phyloP scores from a whole-genome alignment of 2,113 vertebrate species.

The Pseudonaja textilis region DNA sequence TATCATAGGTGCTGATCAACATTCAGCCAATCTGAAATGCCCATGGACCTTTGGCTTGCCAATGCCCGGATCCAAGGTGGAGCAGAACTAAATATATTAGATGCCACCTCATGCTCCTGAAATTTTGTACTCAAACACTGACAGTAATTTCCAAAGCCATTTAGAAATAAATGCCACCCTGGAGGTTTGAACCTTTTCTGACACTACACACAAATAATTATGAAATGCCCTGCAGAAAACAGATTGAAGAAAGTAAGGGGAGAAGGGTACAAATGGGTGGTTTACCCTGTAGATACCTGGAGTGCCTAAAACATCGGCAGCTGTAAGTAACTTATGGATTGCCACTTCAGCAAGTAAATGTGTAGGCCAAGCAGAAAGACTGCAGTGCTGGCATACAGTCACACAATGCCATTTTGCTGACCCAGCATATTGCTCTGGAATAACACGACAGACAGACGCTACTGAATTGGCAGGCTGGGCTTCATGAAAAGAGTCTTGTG shows the following conservation, averaged over 20 bases:
- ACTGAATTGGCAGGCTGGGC: not conserved
- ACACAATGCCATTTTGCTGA: not conserved
- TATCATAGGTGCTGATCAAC: not conserved
- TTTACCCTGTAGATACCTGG: not conserved
- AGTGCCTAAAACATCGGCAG: not conserved
- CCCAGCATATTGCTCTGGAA: not conserved
- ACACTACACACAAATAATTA: not conserved
- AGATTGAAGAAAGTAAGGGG: not conserved
- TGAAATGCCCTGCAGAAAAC: not conserved
- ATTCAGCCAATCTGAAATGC: not conserved
- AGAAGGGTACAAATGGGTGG: not conserved
- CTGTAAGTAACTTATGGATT: not conserved
- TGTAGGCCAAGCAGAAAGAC: not conserved
- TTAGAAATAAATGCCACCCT: conserved; percentile 22
- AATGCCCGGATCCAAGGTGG: not conserved
- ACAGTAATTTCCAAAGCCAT: conserved; percentile 43
- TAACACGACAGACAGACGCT: not conserved
- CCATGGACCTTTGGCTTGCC: not conserved
- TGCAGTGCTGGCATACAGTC: not conserved
- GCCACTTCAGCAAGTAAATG: not conserved
- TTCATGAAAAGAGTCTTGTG: not conserved
- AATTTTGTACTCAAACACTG: conserved; percentile 9
- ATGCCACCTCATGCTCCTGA: conserved; percentile 20
- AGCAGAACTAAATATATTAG: not conserved
- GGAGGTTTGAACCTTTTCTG: not conserved